A percentile compares a stretch with the other conserved stretches of the same genome.
phyloP scores from a whole-genome alignment of 2,888 invertebrate genomes.

The Harpalus rufipes region DNA sequence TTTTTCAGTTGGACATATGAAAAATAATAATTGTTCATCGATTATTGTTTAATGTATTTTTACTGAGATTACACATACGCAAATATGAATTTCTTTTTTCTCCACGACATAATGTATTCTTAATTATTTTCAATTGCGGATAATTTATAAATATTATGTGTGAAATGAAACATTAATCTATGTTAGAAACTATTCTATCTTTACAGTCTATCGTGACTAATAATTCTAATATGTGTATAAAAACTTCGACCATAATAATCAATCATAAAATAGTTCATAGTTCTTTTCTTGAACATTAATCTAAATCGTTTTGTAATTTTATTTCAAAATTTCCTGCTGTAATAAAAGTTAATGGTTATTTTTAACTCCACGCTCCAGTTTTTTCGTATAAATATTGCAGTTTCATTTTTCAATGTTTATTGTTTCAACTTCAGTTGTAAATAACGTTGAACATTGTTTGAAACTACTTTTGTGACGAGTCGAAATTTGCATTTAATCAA shows the following conservation, averaged over 20 bases:
- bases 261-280: constrained; percentile 31
- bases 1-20: too few relatives aligned
- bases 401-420: not conserved
- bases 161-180: constrained; percentile 1
- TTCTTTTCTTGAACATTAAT: constrained; percentile 13
- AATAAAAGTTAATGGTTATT: constrained; percentile 29
- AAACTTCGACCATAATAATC: constrained; percentile 43
- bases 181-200: not conserved
- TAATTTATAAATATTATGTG: not conserved
- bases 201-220: constrained; percentile 24
- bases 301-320: constrained; percentile 46
- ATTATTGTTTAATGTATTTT: too few relatives aligned
- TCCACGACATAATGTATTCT: too few relatives aligned
- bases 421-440: not conserved
- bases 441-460: not conserved
- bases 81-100: too few relatives aligned
- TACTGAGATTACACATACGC: too few relatives aligned
- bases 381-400: constrained; percentile 17
- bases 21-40: too few relatives aligned
- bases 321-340: constrained; percentile 38
- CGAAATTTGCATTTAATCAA: too few relatives aligned
- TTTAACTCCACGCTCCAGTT: constrained; percentile 27
- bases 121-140: not conserved
- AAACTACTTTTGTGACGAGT: too few relatives aligned
- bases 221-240: constrained; percentile 18